Evolutionary conservation across 2,797 vertebrate species (phyloP), one percentile per base, ranked within the genome.

Genomic region (Acanthopagrus latus): DNA sequence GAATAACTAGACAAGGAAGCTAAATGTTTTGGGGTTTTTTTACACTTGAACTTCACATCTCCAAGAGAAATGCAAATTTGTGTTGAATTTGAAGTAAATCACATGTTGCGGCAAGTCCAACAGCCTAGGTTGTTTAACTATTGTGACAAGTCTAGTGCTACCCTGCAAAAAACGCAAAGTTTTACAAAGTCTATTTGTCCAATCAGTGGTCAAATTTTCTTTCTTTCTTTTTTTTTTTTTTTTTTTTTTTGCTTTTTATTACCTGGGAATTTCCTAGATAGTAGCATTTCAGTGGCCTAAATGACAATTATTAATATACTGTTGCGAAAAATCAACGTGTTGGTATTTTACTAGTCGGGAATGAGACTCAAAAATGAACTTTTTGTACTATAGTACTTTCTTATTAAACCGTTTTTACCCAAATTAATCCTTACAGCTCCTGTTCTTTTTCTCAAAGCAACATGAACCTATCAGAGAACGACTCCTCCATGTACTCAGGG

Each of bases 401-500:
- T 47, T 38, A 10, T 38, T 10, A 38, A 38, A 38, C 9, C 9
- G 27, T 58, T 4, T 38, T 27, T 27, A 41, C 44, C 17, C 7
- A 48, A 75, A 46, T 2, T 16, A 62, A 64, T 59, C 2, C 20
- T 8, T 38, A 6, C 27, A 17, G 56, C 0, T 70, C 77, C 41
- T 82, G 7, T 38, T 38, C 13, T 44, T 44, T 14, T 71, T 18
- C 62, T 64, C 55, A 55, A 83, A 90, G 84, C 74, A 78, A 0
- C 2, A 90, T 88, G 87, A 87, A 81, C 48, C 13, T 0, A 18
- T 69, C 77, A 3, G 52, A 71, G 0, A 0, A 63, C 5, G 1
- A 0, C 0, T 0, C 23, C 0, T 0, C 0, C 0, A 2, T 20
- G 0, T 59, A 47, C 12, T 0, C 0, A 1, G 18, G 74, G 0